These are phyloP conservation scores for Lateolabrax maculatus DNA, from an alignment of 2,797 vertebrate genomes.

Conservation along the genomic window DNA sequence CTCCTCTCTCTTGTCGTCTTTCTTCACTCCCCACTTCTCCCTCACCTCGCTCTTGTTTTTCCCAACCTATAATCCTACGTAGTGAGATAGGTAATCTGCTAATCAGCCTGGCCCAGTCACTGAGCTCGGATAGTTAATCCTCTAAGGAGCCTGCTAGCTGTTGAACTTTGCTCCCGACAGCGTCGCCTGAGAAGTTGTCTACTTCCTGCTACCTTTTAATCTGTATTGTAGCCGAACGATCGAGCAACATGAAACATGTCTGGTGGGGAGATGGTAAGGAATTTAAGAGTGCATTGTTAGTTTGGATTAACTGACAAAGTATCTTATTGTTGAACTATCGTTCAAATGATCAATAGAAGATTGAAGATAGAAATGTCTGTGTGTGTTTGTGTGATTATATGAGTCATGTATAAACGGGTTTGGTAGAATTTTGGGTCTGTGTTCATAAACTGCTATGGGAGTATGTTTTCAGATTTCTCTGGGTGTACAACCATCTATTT, in stretches of 20 bases:
- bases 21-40: background rate
- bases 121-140: slow-evolving; percentile 65
- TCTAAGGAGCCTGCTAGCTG: slow-evolving; percentile 65
- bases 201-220: slow-evolving; percentile 55
- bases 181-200: slow-evolving; percentile 30
- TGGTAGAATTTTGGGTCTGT: background rate
- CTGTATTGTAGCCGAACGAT: slow-evolving; percentile 47
- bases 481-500: background rate
- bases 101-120: slow-evolving; percentile 57
- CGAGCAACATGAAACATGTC: slow-evolving; percentile 76
- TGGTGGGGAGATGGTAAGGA: slow-evolving; percentile 80
- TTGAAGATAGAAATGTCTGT: background rate
- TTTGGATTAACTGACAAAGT: background rate
- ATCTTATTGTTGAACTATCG: background rate
- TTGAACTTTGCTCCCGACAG: slow-evolving; percentile 82
- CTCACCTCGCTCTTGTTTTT: background rate
- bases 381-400: background rate
- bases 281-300: background rate
- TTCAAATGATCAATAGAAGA: background rate
- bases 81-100: slow-evolving; percentile 76
- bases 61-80: slow-evolving; percentile 47
- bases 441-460: too few species aligned
- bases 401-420: background rate
- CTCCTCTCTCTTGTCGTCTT: background rate
- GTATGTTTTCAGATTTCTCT: background rate